Percentiles rank a stretch among this genome's conserved stretches.
phyloP scores from a whole-genome alignment of 1,140 invertebrate genomes.

The Bacillus rossius region DNA sequence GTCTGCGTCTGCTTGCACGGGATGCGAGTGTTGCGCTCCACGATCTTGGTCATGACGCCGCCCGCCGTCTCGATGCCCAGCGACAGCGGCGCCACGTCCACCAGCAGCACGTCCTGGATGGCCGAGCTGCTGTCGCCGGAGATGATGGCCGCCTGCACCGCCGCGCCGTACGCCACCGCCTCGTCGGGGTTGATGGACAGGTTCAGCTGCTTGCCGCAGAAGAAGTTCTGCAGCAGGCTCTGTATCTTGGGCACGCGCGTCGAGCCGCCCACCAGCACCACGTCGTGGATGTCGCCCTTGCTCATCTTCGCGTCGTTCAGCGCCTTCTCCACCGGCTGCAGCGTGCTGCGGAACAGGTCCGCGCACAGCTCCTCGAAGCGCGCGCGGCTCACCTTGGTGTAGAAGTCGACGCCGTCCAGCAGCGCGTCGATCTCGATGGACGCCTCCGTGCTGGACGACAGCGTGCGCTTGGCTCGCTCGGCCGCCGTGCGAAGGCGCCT shows the following conservation, averaged over 20 bases:
- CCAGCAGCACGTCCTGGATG: constrained; percentile 70
- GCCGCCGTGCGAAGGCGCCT: constrained; percentile 60
- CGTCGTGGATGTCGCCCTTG: constrained; percentile 64
- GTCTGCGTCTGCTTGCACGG: constrained; percentile 58
- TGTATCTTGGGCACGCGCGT: constrained; percentile 64
- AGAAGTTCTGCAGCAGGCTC: constrained; percentile 55
- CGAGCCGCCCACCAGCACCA: constrained; percentile 74
- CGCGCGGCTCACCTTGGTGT: constrained; percentile 53
- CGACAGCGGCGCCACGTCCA: constrained; percentile 61
- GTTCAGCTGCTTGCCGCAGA: constrained; percentile 56
- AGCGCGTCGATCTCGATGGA: constrained; percentile 52
- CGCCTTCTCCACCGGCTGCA: constrained; percentile 60
- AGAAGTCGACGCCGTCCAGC: constrained; percentile 53
- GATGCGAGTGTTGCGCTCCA: constrained; percentile 58
- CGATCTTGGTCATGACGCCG: constrained; percentile 59
- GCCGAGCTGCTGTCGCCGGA: constrained; percentile 46
- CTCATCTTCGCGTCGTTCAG: constrained; percentile 68
- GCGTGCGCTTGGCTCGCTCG: constrained; percentile 52
- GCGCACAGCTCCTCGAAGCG: constrained; percentile 58
- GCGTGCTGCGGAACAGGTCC: constrained; percentile 52
- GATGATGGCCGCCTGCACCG: constrained; percentile 66
- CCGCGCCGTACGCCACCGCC: constrained; percentile 70
- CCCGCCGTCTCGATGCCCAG: constrained; percentile 61
- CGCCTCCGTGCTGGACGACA: constrained; percentile 52
- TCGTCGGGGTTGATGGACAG: constrained; percentile 62